Percentiles rank a stretch among this genome's conserved stretches.
These are phyloP conservation scores for Athalia circularis DNA, from an alignment of 2,888 invertebrate genomes.

Conservation along the genomic window DNA sequence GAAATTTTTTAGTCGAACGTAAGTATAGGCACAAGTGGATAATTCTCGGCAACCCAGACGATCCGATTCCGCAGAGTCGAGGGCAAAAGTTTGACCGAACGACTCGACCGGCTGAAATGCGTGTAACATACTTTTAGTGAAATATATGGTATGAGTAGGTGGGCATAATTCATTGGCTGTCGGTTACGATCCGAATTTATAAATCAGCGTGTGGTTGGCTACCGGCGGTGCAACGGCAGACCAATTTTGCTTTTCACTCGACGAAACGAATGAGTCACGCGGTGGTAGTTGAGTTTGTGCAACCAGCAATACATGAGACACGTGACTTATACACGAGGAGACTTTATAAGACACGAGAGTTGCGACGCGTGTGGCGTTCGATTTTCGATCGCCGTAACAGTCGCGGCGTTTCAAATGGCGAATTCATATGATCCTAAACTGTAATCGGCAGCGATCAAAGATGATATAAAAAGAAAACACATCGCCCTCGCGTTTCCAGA, in stretches of 20 bases:
- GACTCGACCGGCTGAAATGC: background rate
- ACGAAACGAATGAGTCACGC: conserved; percentile 28
- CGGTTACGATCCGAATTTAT: conserved; percentile 27
- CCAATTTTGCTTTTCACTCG: no score
- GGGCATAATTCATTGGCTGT: background rate
- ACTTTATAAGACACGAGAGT: background rate
- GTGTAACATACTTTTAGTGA: background rate
- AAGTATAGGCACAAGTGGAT: background rate
- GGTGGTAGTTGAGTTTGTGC: conserved; percentile 28
- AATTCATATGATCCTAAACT: background rate
- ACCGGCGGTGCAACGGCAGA: conserved; percentile 21
- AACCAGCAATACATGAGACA: conserved; percentile 25
- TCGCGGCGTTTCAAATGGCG: background rate
- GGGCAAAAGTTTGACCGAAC: background rate
- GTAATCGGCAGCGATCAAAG: conserved; percentile 4
- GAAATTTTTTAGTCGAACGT: background rate
- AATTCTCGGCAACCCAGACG: no score
- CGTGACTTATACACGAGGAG: background rate
- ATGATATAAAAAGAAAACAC: background rate
- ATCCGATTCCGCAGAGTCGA: background rate
- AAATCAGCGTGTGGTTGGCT: conserved; percentile 29
- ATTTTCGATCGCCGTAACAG: conserved; percentile 1
- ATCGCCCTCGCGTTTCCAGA: background rate
- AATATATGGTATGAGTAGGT: background rate
- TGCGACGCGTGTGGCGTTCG: background rate